Evolutionary conservation across 2,888 invertebrate genomes (phyloP).

Genomic region (Deilephila elpenor): DNA sequence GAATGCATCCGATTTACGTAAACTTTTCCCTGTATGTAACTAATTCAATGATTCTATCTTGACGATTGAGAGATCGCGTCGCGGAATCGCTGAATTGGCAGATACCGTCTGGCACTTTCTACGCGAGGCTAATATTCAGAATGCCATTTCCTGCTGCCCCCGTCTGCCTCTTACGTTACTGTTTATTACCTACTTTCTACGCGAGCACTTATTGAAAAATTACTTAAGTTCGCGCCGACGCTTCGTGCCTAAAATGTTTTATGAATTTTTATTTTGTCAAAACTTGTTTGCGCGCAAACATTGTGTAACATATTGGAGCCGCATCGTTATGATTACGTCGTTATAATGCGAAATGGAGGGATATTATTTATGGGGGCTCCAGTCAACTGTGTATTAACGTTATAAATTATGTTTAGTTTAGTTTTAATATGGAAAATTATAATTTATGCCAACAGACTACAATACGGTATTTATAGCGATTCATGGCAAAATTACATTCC

Average conservation of each 20-base stretch:
- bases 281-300: neutral
- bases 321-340: neutral
- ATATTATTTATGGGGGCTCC: neutral
- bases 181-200: neutral
- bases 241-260: neutral
- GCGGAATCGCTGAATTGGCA: constrained; percentile 1
- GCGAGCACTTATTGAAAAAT: constrained; percentile 3
- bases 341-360: neutral
- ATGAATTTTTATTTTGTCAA: neutral
- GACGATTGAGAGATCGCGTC: neutral
- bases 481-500: no score
- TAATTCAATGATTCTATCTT: constrained; percentile 1
- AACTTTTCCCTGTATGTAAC: constrained; percentile 3
- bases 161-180: neutral
- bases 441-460: no score
- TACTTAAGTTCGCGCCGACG: neutral
- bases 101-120: neutral
- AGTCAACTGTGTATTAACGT: neutral
- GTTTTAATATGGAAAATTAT: neutral
- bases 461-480: no score
- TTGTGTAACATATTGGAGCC: neutral
- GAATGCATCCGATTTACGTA: constrained; percentile 3
- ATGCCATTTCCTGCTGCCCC: neutral
- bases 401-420: neutral
- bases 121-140: neutral